Base-by-base conservation (phyloP, 37 sponge, comb jelly and placozoan species). In the Petrosia ficiformis region DNA sequence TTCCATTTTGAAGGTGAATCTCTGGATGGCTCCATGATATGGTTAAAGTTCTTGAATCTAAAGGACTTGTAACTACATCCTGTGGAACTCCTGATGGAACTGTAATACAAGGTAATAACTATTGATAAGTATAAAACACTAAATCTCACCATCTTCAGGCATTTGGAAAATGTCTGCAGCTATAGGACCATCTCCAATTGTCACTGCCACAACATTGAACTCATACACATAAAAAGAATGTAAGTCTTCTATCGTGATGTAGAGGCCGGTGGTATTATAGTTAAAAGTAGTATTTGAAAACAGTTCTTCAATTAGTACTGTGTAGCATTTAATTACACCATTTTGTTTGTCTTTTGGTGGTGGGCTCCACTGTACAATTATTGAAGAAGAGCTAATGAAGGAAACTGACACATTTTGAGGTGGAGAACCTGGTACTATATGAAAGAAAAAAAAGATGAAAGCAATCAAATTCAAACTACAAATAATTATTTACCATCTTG, bases 21-120 rank as follows among this genome's bases (percentile, higher is more conserved):
- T 61, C 68, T 40, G 83, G 76, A 41, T 75, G 69, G 25, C 28
- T 3, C 83, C 83, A 82, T 4, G 19, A 39, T 29, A 78, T n/a
- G 26, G n/a, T 24, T 5, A 61, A 5, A 42, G 74, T 30, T 28
- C 44, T 56, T 43, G 28, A 1, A 52, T 61, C 26, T 29, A 61
- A 11, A 61, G 28, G 11, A 29, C 28, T 61, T n/a, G 26, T 22
- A 6, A 29, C n/a, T n/a, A 61, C 25, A 61, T 61, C n/a, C 25
- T 25, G 63, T 25, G 63, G 63, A n/a, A 28, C 5, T 5, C 63
- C 63, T 25, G 14, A 5, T 61, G 63, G 63, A 5, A 61, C 63
- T 61, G n/a, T 61, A 68, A 68, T n/a, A 14, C 14, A 68, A 48
- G 14, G 54, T 48, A 48, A 19, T 48, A 48, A 48, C n/a, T n/a